These are phyloP conservation scores for Cantharis rufa DNA, from an alignment of 2,888 invertebrate species.

Conservation along the genomic window DNA sequence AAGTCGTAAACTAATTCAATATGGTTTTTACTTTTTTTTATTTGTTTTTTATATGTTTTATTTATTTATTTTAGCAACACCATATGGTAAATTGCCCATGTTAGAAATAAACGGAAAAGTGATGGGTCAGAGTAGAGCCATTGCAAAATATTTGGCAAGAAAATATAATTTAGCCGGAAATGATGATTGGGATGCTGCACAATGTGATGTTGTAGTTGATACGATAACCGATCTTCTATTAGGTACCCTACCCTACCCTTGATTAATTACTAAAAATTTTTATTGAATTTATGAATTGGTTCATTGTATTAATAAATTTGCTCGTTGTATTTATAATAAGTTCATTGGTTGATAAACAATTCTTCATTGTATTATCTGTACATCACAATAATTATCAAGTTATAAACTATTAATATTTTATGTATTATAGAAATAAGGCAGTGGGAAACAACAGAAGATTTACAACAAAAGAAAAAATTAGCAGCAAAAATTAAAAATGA, in stretches of 20 bases:
- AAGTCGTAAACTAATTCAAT: too few species aligned
- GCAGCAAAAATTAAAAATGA: background rate
- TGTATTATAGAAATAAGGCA: background rate
- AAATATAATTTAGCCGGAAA: slow-evolving; percentile 61
- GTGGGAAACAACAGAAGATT: background rate
- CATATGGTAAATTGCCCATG: slow-evolving; percentile 66
- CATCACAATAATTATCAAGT: background rate
- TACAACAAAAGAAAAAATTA: background rate
- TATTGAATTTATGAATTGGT: too few species aligned
- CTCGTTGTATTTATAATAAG: too few species aligned
- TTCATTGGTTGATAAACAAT: too few species aligned
- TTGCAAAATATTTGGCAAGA: slow-evolving; percentile 65
- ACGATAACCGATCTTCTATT: slow-evolving; percentile 58
- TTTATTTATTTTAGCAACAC: slow-evolving; percentile 53
- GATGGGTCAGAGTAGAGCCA: slow-evolving; percentile 62
- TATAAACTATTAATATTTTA: background rate
- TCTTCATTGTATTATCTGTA: too few species aligned
- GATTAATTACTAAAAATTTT: too few species aligned
- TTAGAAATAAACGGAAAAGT: slow-evolving; percentile 65
- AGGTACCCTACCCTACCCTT: too few species aligned
- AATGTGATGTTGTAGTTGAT: slow-evolving; percentile 65
- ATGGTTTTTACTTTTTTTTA: too few species aligned
- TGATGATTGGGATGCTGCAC: slow-evolving; percentile 60
- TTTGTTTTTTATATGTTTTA: too few species aligned
- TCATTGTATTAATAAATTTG: too few species aligned